Evolutionary conservation across 2,797 vertebrate species (phyloP).

Genomic region (Aeoliscus strigatus): DNA sequence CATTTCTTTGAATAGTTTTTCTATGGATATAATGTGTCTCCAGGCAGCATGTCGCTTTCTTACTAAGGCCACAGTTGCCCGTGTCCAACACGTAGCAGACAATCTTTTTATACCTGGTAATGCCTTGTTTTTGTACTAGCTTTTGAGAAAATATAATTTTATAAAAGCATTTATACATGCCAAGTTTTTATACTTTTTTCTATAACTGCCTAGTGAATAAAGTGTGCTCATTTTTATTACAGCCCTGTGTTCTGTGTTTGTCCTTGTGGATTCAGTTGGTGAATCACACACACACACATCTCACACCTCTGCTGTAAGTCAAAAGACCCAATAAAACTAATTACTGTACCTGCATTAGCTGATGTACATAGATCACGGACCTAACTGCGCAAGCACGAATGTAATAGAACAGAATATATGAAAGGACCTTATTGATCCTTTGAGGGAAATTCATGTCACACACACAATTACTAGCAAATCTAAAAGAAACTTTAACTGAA

Average conservation of each 20-base stretch:
- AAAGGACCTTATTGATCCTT: too few species aligned
- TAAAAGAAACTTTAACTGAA: too few species aligned
- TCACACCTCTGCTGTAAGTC: too few species aligned
- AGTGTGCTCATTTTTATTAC: conserved; percentile 81
- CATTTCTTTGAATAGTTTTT: conserved; percentile 58
- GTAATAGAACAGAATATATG: too few species aligned
- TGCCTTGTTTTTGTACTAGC: conserved; percentile 79
- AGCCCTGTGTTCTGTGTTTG: conserved; percentile 69
- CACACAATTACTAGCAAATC: too few species aligned
- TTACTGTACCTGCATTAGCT: too few species aligned
- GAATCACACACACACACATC: too few species aligned
- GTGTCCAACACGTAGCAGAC: conserved; percentile 70
- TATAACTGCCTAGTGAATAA: conserved; percentile 97
- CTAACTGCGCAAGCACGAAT: too few species aligned
- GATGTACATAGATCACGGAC: too few species aligned
- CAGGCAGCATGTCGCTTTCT: conserved; percentile 62
- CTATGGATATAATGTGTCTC: conserved; percentile 52
- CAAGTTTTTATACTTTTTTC: conserved; percentile 74
- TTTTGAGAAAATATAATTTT: conserved; percentile 72
- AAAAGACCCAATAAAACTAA: too few species aligned
- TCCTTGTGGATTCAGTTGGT: too few species aligned
- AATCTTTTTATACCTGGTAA: conserved; percentile 70
- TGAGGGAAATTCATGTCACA: too few species aligned
- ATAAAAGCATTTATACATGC: conserved; percentile 68
- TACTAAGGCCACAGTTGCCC: conserved; percentile 66